Evolutionary conservation across 2,797 vertebrate genomes (phyloP), one percentile per base, ranked within the genome.

Genomic region (Phoeniculus purpureus): DNA sequence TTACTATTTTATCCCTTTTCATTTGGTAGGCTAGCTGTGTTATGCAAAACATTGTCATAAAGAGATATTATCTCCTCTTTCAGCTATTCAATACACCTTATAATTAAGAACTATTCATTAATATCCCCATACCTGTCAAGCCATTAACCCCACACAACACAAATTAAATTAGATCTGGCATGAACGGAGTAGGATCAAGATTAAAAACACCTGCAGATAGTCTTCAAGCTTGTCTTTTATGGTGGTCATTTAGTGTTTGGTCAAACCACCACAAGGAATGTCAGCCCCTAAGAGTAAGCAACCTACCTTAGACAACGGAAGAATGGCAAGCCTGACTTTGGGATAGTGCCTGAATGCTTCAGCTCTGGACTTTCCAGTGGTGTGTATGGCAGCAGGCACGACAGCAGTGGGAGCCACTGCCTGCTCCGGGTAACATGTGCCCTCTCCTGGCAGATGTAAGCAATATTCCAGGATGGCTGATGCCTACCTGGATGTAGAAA

Each of bases 21-120:
- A 78, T 90, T 72, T 71, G 47, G 31, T 61, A 93, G 45, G 62
- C 72, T 56, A 65, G 75, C 94, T 88, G 80, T 60, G 85, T 70
- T 87, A 72, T 40, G 27, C 56, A 72, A 66, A 91, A 48, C 66
- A 81, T n/a, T 92, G 60, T 86, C 89, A 73, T 45, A 67, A 91
- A 74, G 71, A n/a, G 26, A 16, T 79, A 85, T 83, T 86, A 91
- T 48, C 50, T 90, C 72, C 71, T 59, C 47, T 84, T 94, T 51
- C 5, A 60, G 70, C 27, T 93, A 81, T 87, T 93, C 78, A 76
- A 23, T 56, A 59, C 18, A 83, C 82, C 64, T 75, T 68, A 47
- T 89, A 96, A 96, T 96, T 95, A 96, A 94, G 70, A 90, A 91
- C 85, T 90, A 89, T 87, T 96, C 95, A 90, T 94, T 94, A 93